Base-by-base conservation (phyloP, 2,888 invertebrate species). In the Amblyjoppa proteus region DNA sequence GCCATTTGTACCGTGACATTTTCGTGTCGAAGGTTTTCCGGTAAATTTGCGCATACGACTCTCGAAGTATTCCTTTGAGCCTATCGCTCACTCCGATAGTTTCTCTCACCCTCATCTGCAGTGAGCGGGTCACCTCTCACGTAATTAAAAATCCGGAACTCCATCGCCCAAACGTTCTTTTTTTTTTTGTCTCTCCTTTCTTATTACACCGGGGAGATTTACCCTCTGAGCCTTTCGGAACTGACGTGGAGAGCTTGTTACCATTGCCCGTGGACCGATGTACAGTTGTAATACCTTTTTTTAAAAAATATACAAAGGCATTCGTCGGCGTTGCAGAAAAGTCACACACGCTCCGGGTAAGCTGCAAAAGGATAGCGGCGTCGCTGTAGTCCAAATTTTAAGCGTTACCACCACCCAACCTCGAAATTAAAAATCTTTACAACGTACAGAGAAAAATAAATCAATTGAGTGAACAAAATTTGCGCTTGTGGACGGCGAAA, bases 1-100 rank as follows among this genome's bases (percentile, higher is more conserved):
- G 11, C 13, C 68, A 45, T 16, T 41, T 64, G 61, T 34, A 74
- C 49, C 69, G 49, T 7, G 49, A 78, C n/a, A 75, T 74, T 74
- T 75, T 61, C 49, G 41, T 51, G 74, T 53, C 28, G 61, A 16
- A 31, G 61, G 34, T 75, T 69, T 82, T 61, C 16, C 51, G 51
- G 25, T 69, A 58, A 75, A 61, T 69, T 16, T 58, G 25, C 16
- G 51, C 2, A 69, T 81, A 61, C 49, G 7, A 34, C 49, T 70
- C 34, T n/a, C 25, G 13, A 70, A 61, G 31, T 45, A 70, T 70
- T 70, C 69, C 78, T 70, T 45, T 78, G 78, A 78, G 31, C 31
- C 2, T 53, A 11, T 16, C 1, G n/a, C 41, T 58, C 25, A 56
- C 20, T 76, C 66, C 25, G 51, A 70, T 51, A 31, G 51, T 51